Percentiles rank a stretch among this genome's conserved stretches.
Conservation (phyloP, 2,113 vertebrate species). For the human region DNA sequence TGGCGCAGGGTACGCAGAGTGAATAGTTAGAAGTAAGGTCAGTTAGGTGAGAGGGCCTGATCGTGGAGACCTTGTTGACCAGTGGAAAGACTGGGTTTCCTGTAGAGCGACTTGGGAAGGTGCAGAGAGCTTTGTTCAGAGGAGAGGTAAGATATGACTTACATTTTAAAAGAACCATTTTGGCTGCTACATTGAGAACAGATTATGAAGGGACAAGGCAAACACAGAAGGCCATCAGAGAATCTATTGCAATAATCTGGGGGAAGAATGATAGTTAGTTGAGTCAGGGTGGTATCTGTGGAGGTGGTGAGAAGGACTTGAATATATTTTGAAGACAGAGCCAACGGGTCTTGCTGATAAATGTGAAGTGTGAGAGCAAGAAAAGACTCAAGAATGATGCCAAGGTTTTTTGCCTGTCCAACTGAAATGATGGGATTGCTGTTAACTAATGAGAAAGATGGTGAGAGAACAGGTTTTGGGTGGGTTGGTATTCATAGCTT, state of each 20-base stretch:
- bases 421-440: too few relatives aligned
- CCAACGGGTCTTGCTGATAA: neutral
- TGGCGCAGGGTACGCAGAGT: neutral
- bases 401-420: too few relatives aligned
- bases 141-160: neutral
- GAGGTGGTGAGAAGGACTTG: neutral
- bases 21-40: rapidly evolving
- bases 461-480: neutral
- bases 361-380: neutral
- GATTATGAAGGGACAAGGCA: too few relatives aligned
- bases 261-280: too few relatives aligned
- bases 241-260: neutral
- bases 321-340: neutral
- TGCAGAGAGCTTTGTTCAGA: neutral
- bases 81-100: neutral
- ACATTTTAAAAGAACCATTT: neutral
- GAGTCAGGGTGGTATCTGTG: too few relatives aligned
- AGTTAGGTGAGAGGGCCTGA: too few relatives aligned
- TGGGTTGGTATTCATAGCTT: neutral
- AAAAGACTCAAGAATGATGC: neutral
- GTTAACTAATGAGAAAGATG: neutral
- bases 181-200: neutral
- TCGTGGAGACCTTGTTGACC: neutral
- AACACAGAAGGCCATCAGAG: too few relatives aligned
- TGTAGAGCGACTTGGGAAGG: neutral